Evolutionary conservation across 2,113 vertebrate species (phyloP).

Genomic region (Limanda limanda): DNA sequence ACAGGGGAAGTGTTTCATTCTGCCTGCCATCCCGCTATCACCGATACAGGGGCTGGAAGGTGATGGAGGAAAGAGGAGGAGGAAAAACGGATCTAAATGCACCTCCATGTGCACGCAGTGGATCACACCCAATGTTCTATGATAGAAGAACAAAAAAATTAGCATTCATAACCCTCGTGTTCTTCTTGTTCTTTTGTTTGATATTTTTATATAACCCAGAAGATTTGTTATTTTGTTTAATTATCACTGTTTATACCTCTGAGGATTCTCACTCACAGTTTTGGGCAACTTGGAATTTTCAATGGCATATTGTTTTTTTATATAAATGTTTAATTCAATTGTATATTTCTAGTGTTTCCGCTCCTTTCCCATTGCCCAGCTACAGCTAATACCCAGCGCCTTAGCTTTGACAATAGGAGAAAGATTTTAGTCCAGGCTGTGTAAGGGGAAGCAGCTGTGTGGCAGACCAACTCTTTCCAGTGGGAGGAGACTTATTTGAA

Average conservation of each 20-base stretch:
- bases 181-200: conserved; percentile 13
- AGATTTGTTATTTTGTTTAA: conserved; percentile 2
- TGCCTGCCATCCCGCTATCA: conserved; percentile 61
- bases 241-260: no score
- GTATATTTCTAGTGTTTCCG: conserved; percentile 17
- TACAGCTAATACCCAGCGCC: background rate
- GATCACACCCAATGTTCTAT: conserved; percentile 62
- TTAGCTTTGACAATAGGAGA: conserved; percentile 4
- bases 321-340: background rate
- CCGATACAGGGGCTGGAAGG: conserved; percentile 70
- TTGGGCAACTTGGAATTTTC: conserved; percentile 32
- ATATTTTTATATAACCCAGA: conserved; percentile 12
- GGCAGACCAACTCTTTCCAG: conserved; percentile 48
- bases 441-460: conserved; percentile 67
- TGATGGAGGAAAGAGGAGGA: conserved; percentile 58
- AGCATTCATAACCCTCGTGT: conserved; percentile 26
- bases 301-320: background rate
- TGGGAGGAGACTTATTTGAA: conserved; percentile 61
- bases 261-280: conserved; percentile 44
- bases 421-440: conserved; percentile 26
- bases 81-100: conserved; percentile 62
- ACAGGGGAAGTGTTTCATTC: conserved; percentile 84
- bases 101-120: conserved; percentile 60
- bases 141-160: conserved; percentile 34
- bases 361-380: background rate